Base-by-base conservation (phyloP, 1,140 invertebrate genomes). In the Glossosoma conforme region DNA sequence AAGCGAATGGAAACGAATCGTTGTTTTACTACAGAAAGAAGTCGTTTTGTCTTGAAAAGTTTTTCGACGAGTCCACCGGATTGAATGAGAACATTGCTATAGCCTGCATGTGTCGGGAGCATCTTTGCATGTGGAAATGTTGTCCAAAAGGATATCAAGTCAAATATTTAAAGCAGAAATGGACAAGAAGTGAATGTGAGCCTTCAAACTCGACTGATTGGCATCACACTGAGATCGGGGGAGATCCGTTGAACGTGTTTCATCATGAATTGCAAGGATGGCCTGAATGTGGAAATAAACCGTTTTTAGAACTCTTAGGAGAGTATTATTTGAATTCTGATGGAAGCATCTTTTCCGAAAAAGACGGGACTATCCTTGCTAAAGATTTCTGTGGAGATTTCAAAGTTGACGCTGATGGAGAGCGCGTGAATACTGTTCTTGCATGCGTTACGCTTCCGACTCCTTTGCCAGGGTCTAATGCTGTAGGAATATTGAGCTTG, bases 321-420 rank as follows among this genome's bases (percentile, higher is more conserved):
- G 38, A 44, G 14, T 52, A 44, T 24, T 15, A 32, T 19, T 17
- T 52, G 0, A 42, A 10, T n/a, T 25, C 30, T 14, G 50, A 52
- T 25, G 50, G 43, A 11, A 45, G 22, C 2, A 24, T 52, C 14
- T 18, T 19, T 6, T 52, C 50, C 9, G 35, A 30, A 30, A 17
- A 8, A 10, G 50, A 52, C 21, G 50, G 50, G 15, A 15, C 38
- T 13, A 52, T 52, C 11, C 33, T 5, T 13, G 17, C 42, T 8
- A 21, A 22, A 20, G 42, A 52, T 30, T 52, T 45, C 28, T 52
- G 50, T 18, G 50, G 50, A 22, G 50, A 52, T 20, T 52, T 22
- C 15, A 40, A 19, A 11, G 20, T 11, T 18, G 24, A 19, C 8
- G 40, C 18, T 15, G 37, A 44, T 44, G 41, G 20, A 13, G 22